Conservation (phyloP, 2,797 vertebrate genomes). For the Cryptoprocta ferox region DNA sequence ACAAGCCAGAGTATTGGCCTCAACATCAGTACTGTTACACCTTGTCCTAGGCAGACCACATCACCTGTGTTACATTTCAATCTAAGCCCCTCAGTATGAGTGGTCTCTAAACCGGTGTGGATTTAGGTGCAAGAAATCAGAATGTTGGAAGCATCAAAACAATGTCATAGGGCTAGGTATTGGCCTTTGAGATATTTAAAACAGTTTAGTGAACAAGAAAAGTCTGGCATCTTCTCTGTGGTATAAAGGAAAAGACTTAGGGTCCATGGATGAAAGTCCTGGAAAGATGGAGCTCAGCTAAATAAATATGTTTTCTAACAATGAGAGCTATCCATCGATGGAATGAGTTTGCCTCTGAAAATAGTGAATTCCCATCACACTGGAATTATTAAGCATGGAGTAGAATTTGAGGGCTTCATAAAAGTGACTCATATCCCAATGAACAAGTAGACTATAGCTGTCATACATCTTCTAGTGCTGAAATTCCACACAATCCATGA, state of each 20-base stretch:
- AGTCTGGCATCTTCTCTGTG: background rate
- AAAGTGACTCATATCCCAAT: background rate
- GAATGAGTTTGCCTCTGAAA: slow-evolving; percentile 42
- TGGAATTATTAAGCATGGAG: slow-evolving; percentile 4
- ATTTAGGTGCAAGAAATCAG: background rate
- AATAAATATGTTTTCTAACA: background rate
- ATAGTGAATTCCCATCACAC: background rate
- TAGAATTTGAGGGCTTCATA: slow-evolving; percentile 28
- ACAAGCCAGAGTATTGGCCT: background rate
- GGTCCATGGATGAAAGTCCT: background rate
- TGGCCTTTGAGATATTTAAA: background rate
- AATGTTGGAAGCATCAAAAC: background rate
- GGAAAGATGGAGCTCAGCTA: background rate
- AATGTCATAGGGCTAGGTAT: background rate
- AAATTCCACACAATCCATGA: background rate
- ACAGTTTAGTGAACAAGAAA: background rate
- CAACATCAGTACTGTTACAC: background rate
- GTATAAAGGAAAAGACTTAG: background rate
- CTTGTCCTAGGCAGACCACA: background rate
- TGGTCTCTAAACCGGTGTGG: background rate
- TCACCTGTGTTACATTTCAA: background rate
- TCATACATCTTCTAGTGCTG: background rate
- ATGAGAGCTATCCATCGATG: background rate
- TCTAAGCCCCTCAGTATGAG: background rate
- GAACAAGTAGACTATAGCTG: background rate